Base-by-base conservation (phyloP, 2,797 vertebrate genomes). In the Peromyscus aztecus region DNA sequence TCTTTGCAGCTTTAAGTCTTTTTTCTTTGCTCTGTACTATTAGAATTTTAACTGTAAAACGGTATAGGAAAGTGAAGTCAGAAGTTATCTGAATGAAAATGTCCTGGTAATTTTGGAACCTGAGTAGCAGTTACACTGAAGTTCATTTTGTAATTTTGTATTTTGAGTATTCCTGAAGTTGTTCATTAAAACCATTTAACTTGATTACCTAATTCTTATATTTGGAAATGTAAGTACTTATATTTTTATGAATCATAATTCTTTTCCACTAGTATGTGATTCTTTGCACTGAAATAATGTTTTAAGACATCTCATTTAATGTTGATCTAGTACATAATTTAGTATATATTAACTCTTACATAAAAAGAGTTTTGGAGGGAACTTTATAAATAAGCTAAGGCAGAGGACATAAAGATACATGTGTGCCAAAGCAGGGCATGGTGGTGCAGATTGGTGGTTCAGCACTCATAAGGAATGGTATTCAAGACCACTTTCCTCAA, bases 261-360 rank as follows among this genome's bases (percentile, higher is more conserved):
- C 16, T 37, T 55, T 67, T 1, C 80, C 13, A 71, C 8, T 69
- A 69, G 34, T 16, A 69, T 37, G 65, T 55, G 23, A 71, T 52
- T 69, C 21, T 52, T 69, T 71, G 46, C 49, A 71, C 14, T 71
- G 65, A 87, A 71, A 55, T 86, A 8, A 37, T 37, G 11, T 61
- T 43, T 61, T 83, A 55, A n/a, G 57, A 91, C 84, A 94, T 37
- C 34, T 67, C 69, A 27, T 75, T 95, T 59, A 75, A 49, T 86
- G 8, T 67, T 75, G 27, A 40, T 16, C 46, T n/a, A 75, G 40
- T 17, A 61, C 65, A 21, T 34, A 57, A 57, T 24, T 86, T 34
- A 85, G 34, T 40, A 40, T 73, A 73, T 55, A 31, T 14, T 73
- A 94, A 78, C 40, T 46, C 59, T 46, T 31, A 65, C 76, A 4